Evolutionary conservation across 2,888 invertebrate genomes (phyloP).

Genomic region (Calameuta idolon): DNA sequence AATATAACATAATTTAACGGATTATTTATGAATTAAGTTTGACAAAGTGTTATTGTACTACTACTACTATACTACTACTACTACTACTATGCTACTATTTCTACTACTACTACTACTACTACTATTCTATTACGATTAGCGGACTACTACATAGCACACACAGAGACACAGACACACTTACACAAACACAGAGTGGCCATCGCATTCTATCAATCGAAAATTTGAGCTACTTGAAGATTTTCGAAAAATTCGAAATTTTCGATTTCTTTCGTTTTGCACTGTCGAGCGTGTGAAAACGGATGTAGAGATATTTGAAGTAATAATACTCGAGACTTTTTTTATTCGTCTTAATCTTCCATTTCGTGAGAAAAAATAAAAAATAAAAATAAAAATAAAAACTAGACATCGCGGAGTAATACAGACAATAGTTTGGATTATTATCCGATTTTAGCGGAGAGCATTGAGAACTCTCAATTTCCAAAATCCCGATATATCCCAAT

Average conservation of each 20-base stretch:
- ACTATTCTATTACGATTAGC: constrained; percentile 35
- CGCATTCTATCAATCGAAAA: not conserved
- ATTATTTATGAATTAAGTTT: constrained; percentile 67
- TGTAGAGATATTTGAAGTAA: constrained; percentile 50
- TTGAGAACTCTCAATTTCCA: not conserved
- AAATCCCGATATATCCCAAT: not conserved
- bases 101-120: constrained; percentile 14
- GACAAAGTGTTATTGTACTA: constrained; percentile 58
- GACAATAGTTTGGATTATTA: not conserved
- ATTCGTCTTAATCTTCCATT: not conserved
- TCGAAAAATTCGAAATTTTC: constrained; percentile 28
- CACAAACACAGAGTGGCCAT: not conserved
- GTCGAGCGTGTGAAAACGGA: constrained; percentile 50
- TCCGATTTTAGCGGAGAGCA: not conserved
- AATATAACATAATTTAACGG: constrained; percentile 66
- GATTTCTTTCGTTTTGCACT: constrained; percentile 43
- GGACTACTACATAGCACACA: constrained; percentile 15
- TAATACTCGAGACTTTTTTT: constrained; percentile 41
- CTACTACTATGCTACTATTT: constrained; percentile 1
- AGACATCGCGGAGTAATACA: not conserved
- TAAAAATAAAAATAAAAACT: not conserved
- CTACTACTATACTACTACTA: constrained; percentile 37
- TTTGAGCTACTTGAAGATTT: not conserved
- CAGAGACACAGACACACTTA: not conserved
- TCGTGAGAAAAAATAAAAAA: constrained; percentile 11